phyloP scores from a whole-genome alignment of 2,797 vertebrate species.

The Sparidentex hasta region DNA sequence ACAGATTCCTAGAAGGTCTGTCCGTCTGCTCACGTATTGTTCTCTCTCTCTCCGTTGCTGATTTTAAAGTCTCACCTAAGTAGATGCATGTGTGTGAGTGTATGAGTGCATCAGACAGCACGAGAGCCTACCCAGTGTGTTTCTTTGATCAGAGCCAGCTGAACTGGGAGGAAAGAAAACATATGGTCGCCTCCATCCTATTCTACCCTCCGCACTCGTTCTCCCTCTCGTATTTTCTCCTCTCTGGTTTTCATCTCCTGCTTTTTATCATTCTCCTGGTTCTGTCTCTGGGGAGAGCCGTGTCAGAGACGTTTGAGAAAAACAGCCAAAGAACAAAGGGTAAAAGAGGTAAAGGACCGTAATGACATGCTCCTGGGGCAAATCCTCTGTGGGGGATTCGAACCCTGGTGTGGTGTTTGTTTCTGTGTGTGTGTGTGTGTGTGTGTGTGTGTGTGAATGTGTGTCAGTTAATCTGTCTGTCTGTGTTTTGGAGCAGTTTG shows the following conservation, averaged over 20 bases:
- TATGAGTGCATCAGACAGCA: conserved; percentile 43
- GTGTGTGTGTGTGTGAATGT: conserved; percentile 19
- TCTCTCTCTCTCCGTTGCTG: background rate
- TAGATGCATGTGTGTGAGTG: conserved; percentile 15
- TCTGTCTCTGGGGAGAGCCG: conserved; percentile 26
- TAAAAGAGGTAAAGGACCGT: conserved; percentile 28
- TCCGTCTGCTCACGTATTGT: conserved; percentile 16
- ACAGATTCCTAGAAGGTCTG: conserved; percentile 44
- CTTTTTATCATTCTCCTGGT: conserved; percentile 44
- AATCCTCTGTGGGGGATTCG: conserved; percentile 48
- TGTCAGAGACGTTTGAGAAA: conserved; percentile 31
- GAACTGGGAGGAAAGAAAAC: conserved; percentile 66
- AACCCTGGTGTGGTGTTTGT: conserved; percentile 9
- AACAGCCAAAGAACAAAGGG: conserved; percentile 20
- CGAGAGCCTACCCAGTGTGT: conserved; percentile 47
- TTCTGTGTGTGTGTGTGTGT: background rate
- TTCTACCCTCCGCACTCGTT: conserved; percentile 34
- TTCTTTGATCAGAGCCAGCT: conserved; percentile 73
- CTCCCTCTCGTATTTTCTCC: conserved; percentile 3
- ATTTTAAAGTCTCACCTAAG: conserved; percentile 28
- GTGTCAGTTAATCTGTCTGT: conserved; percentile 3
- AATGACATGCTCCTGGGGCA: conserved; percentile 48
- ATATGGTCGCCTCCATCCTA: conserved; percentile 49
- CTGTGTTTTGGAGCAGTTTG: conserved; percentile 16
- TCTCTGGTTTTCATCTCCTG: conserved; percentile 57